Evolutionary conservation across 2,797 vertebrate genomes (phyloP), one percentile per base, ranked within the genome.

Genomic region (Phyllotis vaccarum): DNA sequence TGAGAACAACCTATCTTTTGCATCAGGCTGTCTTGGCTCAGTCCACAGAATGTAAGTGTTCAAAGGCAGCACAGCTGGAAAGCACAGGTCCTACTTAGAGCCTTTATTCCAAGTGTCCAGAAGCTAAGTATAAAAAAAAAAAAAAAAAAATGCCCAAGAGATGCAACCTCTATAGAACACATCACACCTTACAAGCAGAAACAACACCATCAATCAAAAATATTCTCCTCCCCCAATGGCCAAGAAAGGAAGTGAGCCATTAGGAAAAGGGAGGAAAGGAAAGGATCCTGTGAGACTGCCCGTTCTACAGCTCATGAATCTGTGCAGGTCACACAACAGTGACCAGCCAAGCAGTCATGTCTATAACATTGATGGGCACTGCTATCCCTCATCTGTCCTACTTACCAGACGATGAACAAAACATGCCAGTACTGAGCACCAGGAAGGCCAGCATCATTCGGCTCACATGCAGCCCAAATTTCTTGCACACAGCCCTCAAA

Each of bases 381-480:
- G 9, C n/a, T n/a, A 79, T 1, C 3, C 16, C 11, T 31, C 27
- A 66, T 8, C 52, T 72, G 49, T 68, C 76, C 60, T 24, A 97
- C 98, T 95, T 97, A 99, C 99, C 99, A 98, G 99, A 99, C 60
- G 99, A 99, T 5, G 99, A 99, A 98, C 99, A 99, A 98, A 99
- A 99, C 99, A 99, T 99, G 92, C 99, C 99, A 0, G 99, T 99
- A 97, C 99, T 99, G 97, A 99, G 98, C 85, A 99, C 99, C 3
- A 99, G 98, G 98, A 99, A 99, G 1, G 99, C 99, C 97, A 99
- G 96, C 99, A 99, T 99, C 96, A 99, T 98, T 24, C 99, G 99
- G 66, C 99, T 99, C 81, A 99, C 99, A 0, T 99, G 99, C 62
- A 99, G 98, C 88, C 99, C 99, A 98, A 99, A 99, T 97, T 99